phyloP scores from a whole-genome alignment of 2,888 invertebrate genomes.

The Nesidiocoris tenuis region DNA sequence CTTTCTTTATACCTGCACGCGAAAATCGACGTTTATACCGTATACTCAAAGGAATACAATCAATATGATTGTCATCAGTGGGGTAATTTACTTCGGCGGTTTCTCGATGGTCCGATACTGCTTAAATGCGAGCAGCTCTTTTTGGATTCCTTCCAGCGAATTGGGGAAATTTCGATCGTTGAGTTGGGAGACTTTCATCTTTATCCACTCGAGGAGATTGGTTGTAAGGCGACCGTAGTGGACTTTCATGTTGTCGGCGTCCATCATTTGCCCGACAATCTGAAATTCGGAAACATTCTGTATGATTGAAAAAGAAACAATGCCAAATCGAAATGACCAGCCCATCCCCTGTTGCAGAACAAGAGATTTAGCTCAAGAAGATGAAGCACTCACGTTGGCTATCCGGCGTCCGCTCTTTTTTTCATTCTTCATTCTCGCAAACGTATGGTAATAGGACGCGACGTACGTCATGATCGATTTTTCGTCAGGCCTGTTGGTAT shows the following conservation, averaged over 20 bases:
- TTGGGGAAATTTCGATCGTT: constrained; percentile 90
- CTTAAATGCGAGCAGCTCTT: constrained; percentile 84
- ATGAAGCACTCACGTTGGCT: constrained; percentile 94
- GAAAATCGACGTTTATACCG: too few relatives aligned
- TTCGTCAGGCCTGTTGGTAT: constrained; percentile 91
- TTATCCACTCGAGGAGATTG: constrained; percentile 90
- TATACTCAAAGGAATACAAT: too few relatives aligned
- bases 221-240: constrained; percentile 84
- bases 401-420: constrained; percentile 96
- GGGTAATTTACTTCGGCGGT: constrained; percentile 79
- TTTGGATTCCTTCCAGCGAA: constrained; percentile 90
- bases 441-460: constrained; percentile 98
- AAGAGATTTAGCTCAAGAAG: too few relatives aligned
- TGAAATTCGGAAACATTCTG: constrained; percentile 54
- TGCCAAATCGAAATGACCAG: background rate
- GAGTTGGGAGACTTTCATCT: constrained; percentile 75
- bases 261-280: constrained; percentile 96
- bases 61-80: too few relatives aligned
- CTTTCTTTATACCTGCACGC: constrained; percentile 88
- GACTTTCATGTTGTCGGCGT: constrained; percentile 86
- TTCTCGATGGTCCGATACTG: constrained; percentile 96
- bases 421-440: constrained; percentile 98
- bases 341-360: too few relatives aligned
- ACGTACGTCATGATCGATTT: constrained; percentile 99
- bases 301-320: too few relatives aligned